phyloP scores from a whole-genome alignment of 1,140 invertebrate species.

The Sitodiplosis mosellana region DNA sequence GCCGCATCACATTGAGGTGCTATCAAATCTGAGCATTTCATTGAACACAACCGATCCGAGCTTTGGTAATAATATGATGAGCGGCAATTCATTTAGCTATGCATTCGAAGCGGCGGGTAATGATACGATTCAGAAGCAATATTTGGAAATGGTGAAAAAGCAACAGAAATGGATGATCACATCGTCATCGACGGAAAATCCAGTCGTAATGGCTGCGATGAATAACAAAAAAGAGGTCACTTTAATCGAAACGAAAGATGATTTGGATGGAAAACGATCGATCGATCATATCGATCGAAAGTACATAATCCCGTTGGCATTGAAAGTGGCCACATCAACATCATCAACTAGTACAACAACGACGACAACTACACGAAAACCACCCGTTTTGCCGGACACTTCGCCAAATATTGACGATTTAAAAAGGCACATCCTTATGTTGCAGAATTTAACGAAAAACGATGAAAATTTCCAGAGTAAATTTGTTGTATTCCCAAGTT shows the following conservation, averaged over 20 bases:
- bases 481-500: conserved; percentile 22
- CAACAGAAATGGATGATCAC: not conserved
- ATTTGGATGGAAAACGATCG: conserved; percentile 15
- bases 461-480: conserved; percentile 23
- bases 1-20: conserved; percentile 12
- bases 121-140: not conserved
- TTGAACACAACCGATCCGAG: conserved; percentile 20
- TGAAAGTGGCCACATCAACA: conserved; percentile 20
- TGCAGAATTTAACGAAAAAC: conserved; percentile 22
- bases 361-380: conserved; percentile 7
- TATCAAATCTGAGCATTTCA: conserved; percentile 21
- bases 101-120: conserved; percentile 5
- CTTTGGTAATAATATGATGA: conserved; percentile 17
- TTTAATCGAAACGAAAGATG: conserved; percentile 18
- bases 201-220: conserved; percentile 20
- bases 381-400: conserved; percentile 5
- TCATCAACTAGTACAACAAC: conserved; percentile 5
- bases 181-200: conserved; percentile 8
- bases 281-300: conserved; percentile 16
- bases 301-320: conserved; percentile 23
- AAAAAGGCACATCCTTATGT: conserved; percentile 21
- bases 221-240: conserved; percentile 22
- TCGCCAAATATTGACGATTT: conserved; percentile 19
- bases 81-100: conserved; percentile 5
- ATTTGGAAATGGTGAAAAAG: not conserved